phyloP scores from a whole-genome alignment of 1,140 invertebrate species.

The Nephila pilipes region DNA sequence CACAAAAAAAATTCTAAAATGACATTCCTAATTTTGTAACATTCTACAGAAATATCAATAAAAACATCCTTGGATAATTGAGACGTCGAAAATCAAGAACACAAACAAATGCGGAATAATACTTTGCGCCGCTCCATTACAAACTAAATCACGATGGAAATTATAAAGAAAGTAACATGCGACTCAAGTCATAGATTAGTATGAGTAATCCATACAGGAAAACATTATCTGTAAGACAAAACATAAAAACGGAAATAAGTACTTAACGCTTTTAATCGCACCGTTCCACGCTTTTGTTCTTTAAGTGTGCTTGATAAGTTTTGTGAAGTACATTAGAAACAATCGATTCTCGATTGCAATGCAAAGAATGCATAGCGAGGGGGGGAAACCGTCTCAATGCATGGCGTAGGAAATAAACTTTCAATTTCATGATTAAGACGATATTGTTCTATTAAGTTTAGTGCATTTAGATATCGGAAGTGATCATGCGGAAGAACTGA shows the following conservation, averaged over 20 bases:
- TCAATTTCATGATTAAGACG: constrained; percentile 9
- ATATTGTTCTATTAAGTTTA: neutral
- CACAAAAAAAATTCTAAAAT: too few relatives aligned
- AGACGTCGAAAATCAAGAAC: too few relatives aligned
- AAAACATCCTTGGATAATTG: too few relatives aligned
- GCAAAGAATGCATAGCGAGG: neutral
- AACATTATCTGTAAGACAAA: neutral
- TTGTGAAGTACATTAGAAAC: neutral
- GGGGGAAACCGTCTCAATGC: neutral
- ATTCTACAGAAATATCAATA: too few relatives aligned
- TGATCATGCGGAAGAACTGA: neutral
- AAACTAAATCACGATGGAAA: too few relatives aligned
- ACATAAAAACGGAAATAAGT: neutral
- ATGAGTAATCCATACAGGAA: too few relatives aligned
- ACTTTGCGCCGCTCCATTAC: too few relatives aligned
- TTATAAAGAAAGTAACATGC: too few relatives aligned
- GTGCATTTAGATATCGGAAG: neutral
- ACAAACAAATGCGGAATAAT: too few relatives aligned
- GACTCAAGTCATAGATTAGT: too few relatives aligned
- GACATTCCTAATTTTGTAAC: too few relatives aligned
- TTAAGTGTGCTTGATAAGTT: neutral
- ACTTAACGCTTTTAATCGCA: neutral
- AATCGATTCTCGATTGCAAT: neutral
- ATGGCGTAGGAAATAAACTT: neutral
- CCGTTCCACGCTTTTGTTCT: neutral